Conservation (phyloP, 2,113 vertebrate genomes). For the Ia io region DNA sequence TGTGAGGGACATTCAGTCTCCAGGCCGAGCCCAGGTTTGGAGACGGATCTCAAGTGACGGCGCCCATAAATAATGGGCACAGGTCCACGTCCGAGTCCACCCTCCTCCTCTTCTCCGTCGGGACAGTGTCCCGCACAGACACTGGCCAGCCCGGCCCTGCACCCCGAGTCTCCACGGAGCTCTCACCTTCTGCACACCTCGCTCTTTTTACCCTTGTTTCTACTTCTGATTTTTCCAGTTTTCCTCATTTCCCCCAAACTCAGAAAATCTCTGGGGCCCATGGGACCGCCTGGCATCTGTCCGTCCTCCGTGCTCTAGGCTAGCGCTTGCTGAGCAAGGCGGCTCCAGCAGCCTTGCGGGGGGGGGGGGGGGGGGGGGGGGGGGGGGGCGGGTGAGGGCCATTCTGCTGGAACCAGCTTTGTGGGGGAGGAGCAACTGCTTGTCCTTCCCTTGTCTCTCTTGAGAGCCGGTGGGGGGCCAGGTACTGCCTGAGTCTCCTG, state of each 20-base stretch:
- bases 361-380: neutral
- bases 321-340: neutral
- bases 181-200: neutral
- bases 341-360: neutral
- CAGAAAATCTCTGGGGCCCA: neutral
- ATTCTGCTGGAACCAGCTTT: neutral
- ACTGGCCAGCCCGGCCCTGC: neutral
- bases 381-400: neutral
- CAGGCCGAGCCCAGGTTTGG: constrained; percentile 49
- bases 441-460: neutral
- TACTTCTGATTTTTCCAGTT: neutral
- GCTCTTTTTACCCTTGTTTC: neutral
- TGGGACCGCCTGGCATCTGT: neutral
- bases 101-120: neutral
- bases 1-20: constrained; percentile 72
- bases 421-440: neutral
- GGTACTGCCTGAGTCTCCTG: neutral
- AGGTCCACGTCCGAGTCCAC: neutral
- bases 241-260: neutral
- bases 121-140: neutral
- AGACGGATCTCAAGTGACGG: constrained; percentile 53
- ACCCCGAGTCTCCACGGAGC: neutral
- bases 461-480: neutral
- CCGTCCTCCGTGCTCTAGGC: neutral
- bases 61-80: constrained; percentile 23